These are phyloP conservation scores for Laticauda laticaudata DNA, from an alignment of 2,113 vertebrate species.

Conservation along the genomic window DNA sequence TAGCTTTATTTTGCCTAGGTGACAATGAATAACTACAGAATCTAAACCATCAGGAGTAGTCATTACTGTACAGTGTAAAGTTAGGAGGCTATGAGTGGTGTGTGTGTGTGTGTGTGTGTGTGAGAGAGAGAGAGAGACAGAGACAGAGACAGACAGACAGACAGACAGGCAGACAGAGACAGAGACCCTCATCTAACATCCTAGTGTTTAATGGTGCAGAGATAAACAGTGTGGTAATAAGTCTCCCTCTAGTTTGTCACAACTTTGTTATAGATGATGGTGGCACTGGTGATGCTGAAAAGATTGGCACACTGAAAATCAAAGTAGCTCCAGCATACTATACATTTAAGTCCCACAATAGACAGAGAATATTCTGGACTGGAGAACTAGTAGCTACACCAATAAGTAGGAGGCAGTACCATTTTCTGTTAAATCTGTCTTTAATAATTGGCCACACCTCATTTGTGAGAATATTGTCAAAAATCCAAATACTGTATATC, in stretches of 20 bases:
- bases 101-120: neutral
- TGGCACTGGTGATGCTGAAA: neutral
- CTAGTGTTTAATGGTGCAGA: neutral
- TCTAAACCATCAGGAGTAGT: neutral
- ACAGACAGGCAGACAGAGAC: neutral
- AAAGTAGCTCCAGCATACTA: neutral
- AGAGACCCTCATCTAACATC: neutral
- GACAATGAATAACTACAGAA: neutral
- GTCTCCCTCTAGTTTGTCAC: neutral
- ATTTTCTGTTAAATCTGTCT: neutral
- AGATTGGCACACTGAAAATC: neutral
- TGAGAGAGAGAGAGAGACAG: neutral
- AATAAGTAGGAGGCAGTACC: neutral
- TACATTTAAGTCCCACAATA: neutral
- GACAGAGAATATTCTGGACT: neutral
- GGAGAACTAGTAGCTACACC: neutral
- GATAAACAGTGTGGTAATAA: neutral
- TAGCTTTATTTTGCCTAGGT: neutral
- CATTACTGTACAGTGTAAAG: neutral
- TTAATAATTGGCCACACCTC: neutral
- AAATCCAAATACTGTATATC: neutral
- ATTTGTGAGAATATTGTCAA: neutral
- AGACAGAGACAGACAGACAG: neutral
- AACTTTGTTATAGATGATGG: neutral
- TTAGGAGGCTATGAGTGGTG: neutral